A percentile compares a stretch with the other conserved stretches of the same genome.
These are phyloP conservation scores for Coptotermes formosanus DNA, from an alignment of 1,140 invertebrate species.

Conservation along the genomic window DNA sequence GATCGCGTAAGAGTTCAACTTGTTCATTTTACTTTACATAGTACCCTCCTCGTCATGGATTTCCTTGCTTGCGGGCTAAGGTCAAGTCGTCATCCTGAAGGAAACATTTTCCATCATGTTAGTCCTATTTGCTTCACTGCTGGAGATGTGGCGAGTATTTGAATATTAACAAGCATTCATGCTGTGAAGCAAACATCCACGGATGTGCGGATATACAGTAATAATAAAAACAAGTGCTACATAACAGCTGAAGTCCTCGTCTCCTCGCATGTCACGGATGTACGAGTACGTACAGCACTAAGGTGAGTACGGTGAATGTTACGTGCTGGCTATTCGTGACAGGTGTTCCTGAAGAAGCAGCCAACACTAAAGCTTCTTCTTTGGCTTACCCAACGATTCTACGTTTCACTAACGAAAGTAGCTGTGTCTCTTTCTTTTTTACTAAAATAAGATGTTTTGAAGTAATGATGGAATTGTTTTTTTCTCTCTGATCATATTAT, in stretches of 20 bases:
- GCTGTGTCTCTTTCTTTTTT: too few species aligned
- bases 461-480: too few species aligned
- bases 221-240: constrained; percentile 7
- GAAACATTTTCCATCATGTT: constrained; percentile 25
- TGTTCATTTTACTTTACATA: background rate
- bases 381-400: too few species aligned
- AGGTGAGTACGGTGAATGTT: background rate
- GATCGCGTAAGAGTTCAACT: background rate
- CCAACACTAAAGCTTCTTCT: too few species aligned
- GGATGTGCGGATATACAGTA: background rate
- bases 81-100: background rate
- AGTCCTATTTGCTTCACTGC: constrained; percentile 26
- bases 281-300: background rate
- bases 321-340: too few species aligned
- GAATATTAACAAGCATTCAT: constrained; percentile 28
- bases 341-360: too few species aligned
- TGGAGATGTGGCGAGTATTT: constrained; percentile 22
- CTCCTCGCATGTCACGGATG: background rate
- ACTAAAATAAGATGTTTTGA: too few species aligned
- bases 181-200: background rate
- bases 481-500: too few species aligned
- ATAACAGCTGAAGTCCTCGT: background rate
- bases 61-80: constrained; percentile 20
- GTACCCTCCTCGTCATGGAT: background rate
- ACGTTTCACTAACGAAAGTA: too few species aligned